These are phyloP conservation scores for Phytoseiulus persimilis DNA, from an alignment of 2,888 invertebrate species.

Conservation along the genomic window DNA sequence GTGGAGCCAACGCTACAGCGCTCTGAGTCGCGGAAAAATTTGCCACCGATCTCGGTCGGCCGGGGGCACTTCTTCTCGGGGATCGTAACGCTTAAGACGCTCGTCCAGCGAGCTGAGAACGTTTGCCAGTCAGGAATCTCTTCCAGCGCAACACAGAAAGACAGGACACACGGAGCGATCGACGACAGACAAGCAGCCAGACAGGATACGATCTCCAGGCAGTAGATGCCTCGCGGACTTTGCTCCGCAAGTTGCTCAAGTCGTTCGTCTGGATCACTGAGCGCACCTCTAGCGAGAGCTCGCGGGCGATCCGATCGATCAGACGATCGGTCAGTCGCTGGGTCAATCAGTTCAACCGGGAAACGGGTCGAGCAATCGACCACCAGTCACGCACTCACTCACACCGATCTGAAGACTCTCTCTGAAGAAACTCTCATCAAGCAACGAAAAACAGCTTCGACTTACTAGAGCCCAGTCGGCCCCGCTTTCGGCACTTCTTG, in stretches of 20 bases:
- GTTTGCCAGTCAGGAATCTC: not conserved
- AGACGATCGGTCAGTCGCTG: not conserved
- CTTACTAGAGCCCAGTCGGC: not conserved
- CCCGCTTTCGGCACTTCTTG: not conserved
- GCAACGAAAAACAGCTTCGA: not conserved
- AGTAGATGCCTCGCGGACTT: conserved; percentile 5
- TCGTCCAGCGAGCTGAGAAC: not conserved
- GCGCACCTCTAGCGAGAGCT: not conserved
- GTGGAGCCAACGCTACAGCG: too few species aligned
- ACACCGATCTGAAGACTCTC: not conserved
- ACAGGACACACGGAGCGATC: not conserved
- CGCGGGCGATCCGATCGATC: not conserved
- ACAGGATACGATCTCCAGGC: not conserved
- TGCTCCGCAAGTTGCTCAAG: not conserved
- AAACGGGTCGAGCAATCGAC: not conserved
- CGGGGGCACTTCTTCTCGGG: not conserved
- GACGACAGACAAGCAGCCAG: not conserved
- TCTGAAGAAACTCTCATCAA: not conserved
- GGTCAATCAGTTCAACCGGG: not conserved
- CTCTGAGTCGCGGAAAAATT: too few species aligned
- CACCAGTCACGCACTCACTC: not conserved
- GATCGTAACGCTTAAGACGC: not conserved
- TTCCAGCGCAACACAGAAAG: not conserved
- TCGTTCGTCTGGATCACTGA: not conserved
- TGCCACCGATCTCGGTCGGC: too few species aligned